These are phyloP conservation scores for Philhelius pedissequus DNA, from an alignment of 2,888 invertebrate species.

Conservation along the genomic window DNA sequence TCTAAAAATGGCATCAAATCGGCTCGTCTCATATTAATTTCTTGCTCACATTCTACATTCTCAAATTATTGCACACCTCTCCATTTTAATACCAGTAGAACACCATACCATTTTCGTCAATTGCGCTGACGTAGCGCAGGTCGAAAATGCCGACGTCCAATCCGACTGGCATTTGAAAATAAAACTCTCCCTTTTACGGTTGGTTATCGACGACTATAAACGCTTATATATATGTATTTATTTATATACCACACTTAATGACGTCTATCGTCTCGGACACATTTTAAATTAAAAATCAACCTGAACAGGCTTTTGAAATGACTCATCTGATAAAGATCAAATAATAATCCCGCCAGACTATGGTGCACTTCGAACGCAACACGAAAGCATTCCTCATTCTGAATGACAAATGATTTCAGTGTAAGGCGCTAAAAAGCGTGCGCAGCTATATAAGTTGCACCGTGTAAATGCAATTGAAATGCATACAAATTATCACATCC, in stretches of 20 bases:
- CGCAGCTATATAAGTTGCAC: slow-evolving; percentile 13
- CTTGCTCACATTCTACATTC: background rate
- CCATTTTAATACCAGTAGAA: slow-evolving; percentile 19
- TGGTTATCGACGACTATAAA: background rate
- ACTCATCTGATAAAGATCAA: slow-evolving; percentile 60
- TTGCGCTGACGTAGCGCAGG: slow-evolving; percentile 49
- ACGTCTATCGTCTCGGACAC: slow-evolving; percentile 37
- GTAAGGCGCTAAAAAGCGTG: slow-evolving; percentile 62
- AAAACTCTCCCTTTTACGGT: slow-evolving; percentile 28
- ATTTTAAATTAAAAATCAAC: background rate
- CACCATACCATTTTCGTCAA: slow-evolving; percentile 14
- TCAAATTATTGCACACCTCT: slow-evolving; percentile 46
- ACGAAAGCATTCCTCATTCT: slow-evolving; percentile 58
- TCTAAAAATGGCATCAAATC: slow-evolving; percentile 34
- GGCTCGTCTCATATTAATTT: slow-evolving; percentile 11
- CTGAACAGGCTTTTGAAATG: slow-evolving; percentile 1
- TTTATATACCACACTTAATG: slow-evolving; percentile 22
- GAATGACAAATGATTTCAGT: slow-evolving; percentile 50
- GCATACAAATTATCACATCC: slow-evolving; percentile 56
- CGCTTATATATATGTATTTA: background rate
- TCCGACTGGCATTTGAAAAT: slow-evolving; percentile 36
- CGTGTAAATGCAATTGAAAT: slow-evolving; percentile 59
- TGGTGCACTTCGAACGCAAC: slow-evolving; percentile 31
- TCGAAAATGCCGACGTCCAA: background rate
- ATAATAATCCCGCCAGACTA: slow-evolving; percentile 20